phyloP scores from a whole-genome alignment of 2,113 vertebrate species.

The Cisticola juncidis region DNA sequence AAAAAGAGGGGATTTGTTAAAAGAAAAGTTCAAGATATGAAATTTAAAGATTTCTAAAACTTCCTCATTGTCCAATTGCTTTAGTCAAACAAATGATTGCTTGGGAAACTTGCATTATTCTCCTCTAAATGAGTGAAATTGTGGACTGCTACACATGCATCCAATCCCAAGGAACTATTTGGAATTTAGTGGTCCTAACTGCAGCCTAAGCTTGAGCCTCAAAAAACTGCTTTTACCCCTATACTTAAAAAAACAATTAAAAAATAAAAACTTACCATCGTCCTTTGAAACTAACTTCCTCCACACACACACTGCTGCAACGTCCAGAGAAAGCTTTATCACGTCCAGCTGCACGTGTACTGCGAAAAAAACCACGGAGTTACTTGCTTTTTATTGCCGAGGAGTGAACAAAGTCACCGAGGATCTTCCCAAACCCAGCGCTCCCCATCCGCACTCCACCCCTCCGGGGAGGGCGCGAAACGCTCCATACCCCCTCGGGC shows the following conservation, averaged over 20 bases:
- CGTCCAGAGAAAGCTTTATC: background rate
- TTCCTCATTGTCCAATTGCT: background rate
- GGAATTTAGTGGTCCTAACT: background rate
- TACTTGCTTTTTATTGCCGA: background rate
- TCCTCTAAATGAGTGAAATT: background rate
- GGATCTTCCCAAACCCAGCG: background rate
- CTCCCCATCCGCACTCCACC: background rate
- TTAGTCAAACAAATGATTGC: background rate
- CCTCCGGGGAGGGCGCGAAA: background rate
- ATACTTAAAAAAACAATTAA: rapidly evolving
- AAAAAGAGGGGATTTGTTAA: rapidly evolving
- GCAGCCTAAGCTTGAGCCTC: background rate
- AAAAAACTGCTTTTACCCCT: background rate
- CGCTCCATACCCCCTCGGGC: background rate
- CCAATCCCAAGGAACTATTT: background rate
- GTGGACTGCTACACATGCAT: background rate
- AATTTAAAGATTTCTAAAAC: background rate
- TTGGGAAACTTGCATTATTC: background rate
- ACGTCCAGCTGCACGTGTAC: background rate
- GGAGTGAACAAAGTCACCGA: constrained; percentile 3
- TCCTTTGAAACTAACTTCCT: background rate
- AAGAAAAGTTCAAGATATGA: rapidly evolving
- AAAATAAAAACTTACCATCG: background rate
- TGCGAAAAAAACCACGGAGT: background rate
- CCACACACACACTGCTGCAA: background rate